These are phyloP conservation scores for Microcaecilia unicolor DNA, from an alignment of 2,797 vertebrate genomes.

Conservation along the genomic window DNA sequence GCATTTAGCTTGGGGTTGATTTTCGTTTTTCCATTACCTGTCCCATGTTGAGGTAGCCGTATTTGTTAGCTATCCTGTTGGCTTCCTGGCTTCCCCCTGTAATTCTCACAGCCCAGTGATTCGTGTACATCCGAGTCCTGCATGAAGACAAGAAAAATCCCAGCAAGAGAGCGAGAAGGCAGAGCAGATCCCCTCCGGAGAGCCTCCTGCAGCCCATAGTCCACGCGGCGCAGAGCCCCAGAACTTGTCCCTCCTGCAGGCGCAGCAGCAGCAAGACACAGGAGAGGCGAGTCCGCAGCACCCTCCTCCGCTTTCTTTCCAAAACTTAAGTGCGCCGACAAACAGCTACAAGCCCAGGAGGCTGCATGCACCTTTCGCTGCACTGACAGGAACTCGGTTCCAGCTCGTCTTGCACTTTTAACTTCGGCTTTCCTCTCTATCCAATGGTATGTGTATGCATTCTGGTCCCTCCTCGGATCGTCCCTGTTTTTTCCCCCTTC, in stretches of 20 bases:
- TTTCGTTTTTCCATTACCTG: too few species aligned
- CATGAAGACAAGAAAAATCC: conserved; percentile 74
- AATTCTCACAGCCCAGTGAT: conserved; percentile 97
- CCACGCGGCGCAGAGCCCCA: conserved; percentile 36
- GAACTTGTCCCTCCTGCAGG: conserved; percentile 16
- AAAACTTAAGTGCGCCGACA: too few species aligned
- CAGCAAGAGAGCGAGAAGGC: conserved; percentile 72
- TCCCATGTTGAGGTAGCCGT: conserved; percentile 93
- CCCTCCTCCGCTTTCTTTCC: too few species aligned
- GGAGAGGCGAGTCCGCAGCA: background rate
- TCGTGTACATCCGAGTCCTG: conserved; percentile 88
- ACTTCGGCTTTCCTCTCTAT: conserved; percentile 1
- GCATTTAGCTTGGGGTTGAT: too few species aligned
- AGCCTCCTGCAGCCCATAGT: conserved; percentile 75
- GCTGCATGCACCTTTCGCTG: too few species aligned
- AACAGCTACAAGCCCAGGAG: too few species aligned
- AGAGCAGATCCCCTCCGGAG: conserved; percentile 55
- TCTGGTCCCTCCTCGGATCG: background rate
- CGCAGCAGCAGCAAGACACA: background rate
- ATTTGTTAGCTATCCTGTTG: conserved; percentile 85
- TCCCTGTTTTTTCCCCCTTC: too few species aligned
- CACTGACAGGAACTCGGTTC: conserved; percentile 2
- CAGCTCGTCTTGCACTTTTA: conserved; percentile 3
- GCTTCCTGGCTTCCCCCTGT: conserved; percentile 76
- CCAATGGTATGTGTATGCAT: background rate